These are phyloP conservation scores for Bufo gargarizans DNA, from an alignment of 2,113 vertebrate species.

Conservation along the genomic window DNA sequence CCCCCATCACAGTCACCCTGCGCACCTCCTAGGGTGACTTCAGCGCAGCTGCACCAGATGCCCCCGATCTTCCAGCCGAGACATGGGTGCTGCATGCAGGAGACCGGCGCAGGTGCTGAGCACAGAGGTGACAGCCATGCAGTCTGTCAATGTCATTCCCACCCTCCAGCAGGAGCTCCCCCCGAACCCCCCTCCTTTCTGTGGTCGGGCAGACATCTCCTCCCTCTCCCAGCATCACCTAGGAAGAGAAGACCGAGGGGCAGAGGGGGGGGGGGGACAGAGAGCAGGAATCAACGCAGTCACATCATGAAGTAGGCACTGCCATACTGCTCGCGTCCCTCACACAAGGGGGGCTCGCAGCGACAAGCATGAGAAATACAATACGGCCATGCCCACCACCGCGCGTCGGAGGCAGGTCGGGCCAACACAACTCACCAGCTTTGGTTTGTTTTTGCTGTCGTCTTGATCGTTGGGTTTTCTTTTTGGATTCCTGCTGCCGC, in stretches of 20 bases:
- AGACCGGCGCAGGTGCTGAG: background rate
- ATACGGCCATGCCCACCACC: slow-evolving; percentile 38
- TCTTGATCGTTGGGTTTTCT: slow-evolving; percentile 33
- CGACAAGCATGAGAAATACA: slow-evolving; percentile 51
- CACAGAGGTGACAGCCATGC: background rate
- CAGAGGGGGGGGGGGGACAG: background rate
- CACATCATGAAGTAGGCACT: slow-evolving; percentile 18
- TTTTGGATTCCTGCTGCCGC: slow-evolving; percentile 29
- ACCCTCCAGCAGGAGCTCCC: slow-evolving; percentile 37
- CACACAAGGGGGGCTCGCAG: slow-evolving; percentile 11
- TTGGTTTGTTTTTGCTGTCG: slow-evolving; percentile 53
- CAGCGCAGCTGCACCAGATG: too few species aligned
- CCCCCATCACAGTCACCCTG: background rate
- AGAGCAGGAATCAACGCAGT: slow-evolving; percentile 15
- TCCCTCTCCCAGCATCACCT: slow-evolving; percentile 54
- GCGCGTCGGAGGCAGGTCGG: background rate
- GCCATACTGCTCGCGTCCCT: background rate
- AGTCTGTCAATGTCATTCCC: slow-evolving; percentile 9
- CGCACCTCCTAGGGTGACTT: background rate
- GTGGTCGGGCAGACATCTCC: slow-evolving; percentile 48
- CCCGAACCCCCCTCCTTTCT: slow-evolving; percentile 51
- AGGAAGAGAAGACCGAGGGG: too few species aligned
- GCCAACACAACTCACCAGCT: slow-evolving; percentile 51
- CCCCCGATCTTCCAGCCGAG: too few species aligned
- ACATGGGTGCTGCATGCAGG: background rate